Evolutionary conservation across 2,113 vertebrate genomes (phyloP).

Genomic region (Brachyistius frenatus): DNA sequence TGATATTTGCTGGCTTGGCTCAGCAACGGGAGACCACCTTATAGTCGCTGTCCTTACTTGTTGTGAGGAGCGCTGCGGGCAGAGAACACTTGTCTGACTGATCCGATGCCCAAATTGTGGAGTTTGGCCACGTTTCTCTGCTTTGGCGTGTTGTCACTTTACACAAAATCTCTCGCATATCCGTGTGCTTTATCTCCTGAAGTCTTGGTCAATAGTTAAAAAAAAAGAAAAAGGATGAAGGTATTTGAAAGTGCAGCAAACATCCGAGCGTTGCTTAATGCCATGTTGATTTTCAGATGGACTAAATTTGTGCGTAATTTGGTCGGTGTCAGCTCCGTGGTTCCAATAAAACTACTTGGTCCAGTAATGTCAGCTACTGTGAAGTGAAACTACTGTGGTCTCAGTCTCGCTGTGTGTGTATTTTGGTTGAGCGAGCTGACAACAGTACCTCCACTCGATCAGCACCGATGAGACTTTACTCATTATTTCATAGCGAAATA

Average conservation of each 20-base stretch:
- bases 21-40: conserved; percentile 56
- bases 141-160: background rate
- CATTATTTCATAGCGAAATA: conserved; percentile 10
- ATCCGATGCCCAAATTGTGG: background rate
- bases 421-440: background rate
- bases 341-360: background rate
- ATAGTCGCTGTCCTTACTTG: background rate
- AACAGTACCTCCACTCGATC: conserved; percentile 5
- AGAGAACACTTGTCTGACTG: conserved; percentile 17
- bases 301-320: background rate
- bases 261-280: conserved; percentile 5
- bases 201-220: background rate
- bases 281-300: background rate
- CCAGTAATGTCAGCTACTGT: background rate
- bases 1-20: conserved; percentile 67
- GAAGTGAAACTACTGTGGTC: background rate
- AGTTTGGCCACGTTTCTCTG: conserved; percentile 3
- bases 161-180: background rate
- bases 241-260: background rate
- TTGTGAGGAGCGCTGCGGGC: conserved; percentile 1
- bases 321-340: background rate
- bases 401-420: background rate
- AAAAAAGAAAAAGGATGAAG: background rate
- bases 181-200: background rate
- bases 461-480: conserved; percentile 27